Evolutionary conservation across 2,888 invertebrate species (phyloP).

Genomic region (Meteorus colon): DNA sequence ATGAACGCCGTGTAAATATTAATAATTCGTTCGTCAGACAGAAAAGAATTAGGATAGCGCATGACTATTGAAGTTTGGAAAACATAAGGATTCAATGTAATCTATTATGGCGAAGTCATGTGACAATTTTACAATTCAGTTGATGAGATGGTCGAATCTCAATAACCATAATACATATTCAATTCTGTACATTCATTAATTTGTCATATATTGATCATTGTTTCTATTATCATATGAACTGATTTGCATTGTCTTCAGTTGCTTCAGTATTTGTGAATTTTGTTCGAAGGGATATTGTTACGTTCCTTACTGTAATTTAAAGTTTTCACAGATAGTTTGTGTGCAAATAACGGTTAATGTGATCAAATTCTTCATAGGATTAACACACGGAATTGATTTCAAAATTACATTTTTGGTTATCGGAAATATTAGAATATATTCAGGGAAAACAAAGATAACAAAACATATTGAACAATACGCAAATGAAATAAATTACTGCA

Average conservation of each 20-base stretch:
- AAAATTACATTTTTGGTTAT: not conserved
- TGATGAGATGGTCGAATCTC: conserved; percentile 1
- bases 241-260: not conserved
- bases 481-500: not conserved
- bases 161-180: conserved; percentile 24
- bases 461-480: not conserved
- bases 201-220: conserved; percentile 40
- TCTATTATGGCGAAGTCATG: conserved; percentile 26
- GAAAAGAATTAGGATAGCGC: conserved; percentile 33
- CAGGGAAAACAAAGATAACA: not conserved
- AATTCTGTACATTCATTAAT: conserved; percentile 45
- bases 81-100: conserved; percentile 15
- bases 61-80: conserved; percentile 48
- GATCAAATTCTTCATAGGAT: not conserved
- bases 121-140: conserved; percentile 35
- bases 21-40: conserved; percentile 34
- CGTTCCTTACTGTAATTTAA: not conserved
- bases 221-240: not conserved
- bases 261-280: not conserved
- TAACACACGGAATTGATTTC: not conserved
- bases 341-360: not conserved
- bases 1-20: conserved; percentile 34
- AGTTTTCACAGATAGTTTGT: not conserved
- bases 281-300: conserved; percentile 11
- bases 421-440: not conserved